phyloP scores from a whole-genome alignment of 2,113 vertebrate genomes.

The Gasterosteus aculeatus region DNA sequence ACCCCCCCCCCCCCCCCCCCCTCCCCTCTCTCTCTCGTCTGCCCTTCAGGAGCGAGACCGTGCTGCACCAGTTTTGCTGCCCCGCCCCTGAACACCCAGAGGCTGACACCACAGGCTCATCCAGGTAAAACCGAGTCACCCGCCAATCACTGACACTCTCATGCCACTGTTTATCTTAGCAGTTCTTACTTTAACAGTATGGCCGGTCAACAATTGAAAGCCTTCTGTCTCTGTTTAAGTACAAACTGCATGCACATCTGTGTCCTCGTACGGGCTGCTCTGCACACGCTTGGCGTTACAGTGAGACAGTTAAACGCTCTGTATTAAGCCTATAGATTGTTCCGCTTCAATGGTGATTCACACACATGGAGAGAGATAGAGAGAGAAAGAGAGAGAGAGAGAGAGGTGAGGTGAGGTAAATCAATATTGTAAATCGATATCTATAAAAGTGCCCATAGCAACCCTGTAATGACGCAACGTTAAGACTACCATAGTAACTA shows the following conservation, averaged over 20 bases:
- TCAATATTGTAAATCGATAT: conserved; percentile 36
- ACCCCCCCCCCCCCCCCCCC: conserved; percentile 38
- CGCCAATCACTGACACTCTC: conserved; percentile 13
- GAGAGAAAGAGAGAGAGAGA: not conserved
- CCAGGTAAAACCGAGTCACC: conserved; percentile 69
- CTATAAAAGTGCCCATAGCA: conserved; percentile 59
- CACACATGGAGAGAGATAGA: conserved; percentile 12
- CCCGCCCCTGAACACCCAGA: conserved; percentile 94
- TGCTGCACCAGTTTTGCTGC: conserved; percentile 98
- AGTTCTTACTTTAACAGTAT: not conserved
- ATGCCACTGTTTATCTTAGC: not conserved
- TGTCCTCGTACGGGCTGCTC: conserved; percentile 31
- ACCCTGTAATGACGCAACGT: conserved; percentile 51
- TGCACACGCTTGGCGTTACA: conserved; percentile 7
- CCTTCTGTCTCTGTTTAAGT: not conserved
- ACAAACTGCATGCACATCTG: conserved; percentile 4
- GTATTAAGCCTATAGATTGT: conserved; percentile 32
- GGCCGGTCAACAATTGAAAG: conserved; percentile 6
- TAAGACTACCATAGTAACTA: conserved; percentile 69
- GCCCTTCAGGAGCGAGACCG: conserved; percentile 89
- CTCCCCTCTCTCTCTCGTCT: conserved; percentile 5
- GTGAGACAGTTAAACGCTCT: conserved; percentile 23
- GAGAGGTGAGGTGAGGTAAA: no score
- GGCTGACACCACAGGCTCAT: conserved; percentile 71
- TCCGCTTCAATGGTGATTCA: conserved; percentile 24